Percentiles rank a stretch among this genome's conserved stretches.
These are phyloP conservation scores for Parambassis ranga DNA, from an alignment of 2,797 vertebrate genomes.

Conservation along the genomic window DNA sequence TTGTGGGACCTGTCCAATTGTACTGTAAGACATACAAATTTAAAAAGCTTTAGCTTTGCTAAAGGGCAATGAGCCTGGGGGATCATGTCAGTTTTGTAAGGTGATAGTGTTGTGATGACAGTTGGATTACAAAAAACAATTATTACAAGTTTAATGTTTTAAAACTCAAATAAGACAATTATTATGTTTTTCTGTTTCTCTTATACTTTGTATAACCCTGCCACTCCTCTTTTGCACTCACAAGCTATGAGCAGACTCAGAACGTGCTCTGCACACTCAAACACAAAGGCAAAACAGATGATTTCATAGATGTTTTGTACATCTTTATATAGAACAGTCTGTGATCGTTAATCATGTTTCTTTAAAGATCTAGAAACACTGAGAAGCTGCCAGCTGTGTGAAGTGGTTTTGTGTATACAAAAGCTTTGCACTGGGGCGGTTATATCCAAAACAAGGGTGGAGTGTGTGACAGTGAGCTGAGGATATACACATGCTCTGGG, in stretches of 20 bases:
- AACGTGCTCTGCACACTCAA: conserved; percentile 40
- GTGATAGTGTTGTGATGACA: background rate
- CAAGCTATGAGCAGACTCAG: conserved; percentile 16
- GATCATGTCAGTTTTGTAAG: background rate
- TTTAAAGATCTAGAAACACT: conserved; percentile 60
- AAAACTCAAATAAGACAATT: no score
- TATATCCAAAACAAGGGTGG: conserved; percentile 75
- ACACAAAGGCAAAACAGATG: conserved; percentile 64
- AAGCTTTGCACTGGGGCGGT: conserved; percentile 54
- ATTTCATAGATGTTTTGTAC: conserved; percentile 64
- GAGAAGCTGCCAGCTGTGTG: conserved; percentile 57
- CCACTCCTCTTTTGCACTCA: background rate
- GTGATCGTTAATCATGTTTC: conserved; percentile 58
- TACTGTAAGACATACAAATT: no score
- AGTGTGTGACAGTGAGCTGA: conserved; percentile 64
- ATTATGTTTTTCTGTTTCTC: background rate
- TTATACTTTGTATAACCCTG: background rate
- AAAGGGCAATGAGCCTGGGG: background rate
- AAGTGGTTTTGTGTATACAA: conserved; percentile 65
- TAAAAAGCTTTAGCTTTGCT: no score
- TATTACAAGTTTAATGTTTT: background rate
- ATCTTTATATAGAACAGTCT: conserved; percentile 56
- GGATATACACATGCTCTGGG: conserved; percentile 59
- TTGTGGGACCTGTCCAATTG: background rate
- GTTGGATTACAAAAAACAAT: background rate